phyloP scores from a whole-genome alignment of 2,888 invertebrate species.

The Drosophila kokeensis region DNA sequence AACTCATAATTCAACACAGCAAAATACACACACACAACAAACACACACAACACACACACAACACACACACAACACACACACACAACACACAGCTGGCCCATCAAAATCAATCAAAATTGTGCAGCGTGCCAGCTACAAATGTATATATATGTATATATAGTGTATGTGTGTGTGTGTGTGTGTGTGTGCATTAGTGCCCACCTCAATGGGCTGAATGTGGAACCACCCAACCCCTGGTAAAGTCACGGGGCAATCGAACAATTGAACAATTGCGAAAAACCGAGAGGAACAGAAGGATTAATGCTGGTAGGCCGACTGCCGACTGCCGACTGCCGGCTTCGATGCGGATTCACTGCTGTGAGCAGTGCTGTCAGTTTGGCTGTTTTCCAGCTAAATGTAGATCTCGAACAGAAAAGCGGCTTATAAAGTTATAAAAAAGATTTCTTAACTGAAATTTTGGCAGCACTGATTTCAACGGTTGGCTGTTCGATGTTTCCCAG shows the following conservation, averaged over 20 bases:
- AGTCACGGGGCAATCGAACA: slow-evolving; percentile 53
- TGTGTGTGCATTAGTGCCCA: slow-evolving; percentile 33
- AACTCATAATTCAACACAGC: slow-evolving; percentile 70
- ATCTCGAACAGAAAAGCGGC: too few relatives aligned
- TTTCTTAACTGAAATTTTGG: background rate
- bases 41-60: background rate
- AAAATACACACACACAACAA: slow-evolving; percentile 8
- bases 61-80: too few relatives aligned
- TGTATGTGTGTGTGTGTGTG: background rate
- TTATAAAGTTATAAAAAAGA: too few relatives aligned
- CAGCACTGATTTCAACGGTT: slow-evolving; percentile 6
- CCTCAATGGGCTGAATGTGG: slow-evolving; percentile 35
- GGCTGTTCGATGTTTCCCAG: background rate
- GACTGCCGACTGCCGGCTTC: background rate
- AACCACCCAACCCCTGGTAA: slow-evolving; percentile 1
- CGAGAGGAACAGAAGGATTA: slow-evolving; percentile 76
- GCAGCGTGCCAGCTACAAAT: slow-evolving; percentile 56
- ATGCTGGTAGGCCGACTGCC: slow-evolving; percentile 68
- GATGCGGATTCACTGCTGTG: background rate
- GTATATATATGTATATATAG: background rate
- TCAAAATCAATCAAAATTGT: slow-evolving; percentile 68
- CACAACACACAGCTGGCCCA: slow-evolving; percentile 10
- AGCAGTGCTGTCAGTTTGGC: background rate
- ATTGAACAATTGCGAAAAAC: slow-evolving; percentile 77
- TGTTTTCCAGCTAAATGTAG: background rate